These are phyloP conservation scores for Pluvialis apricaria DNA, from an alignment of 2,113 vertebrate genomes.

Conservation along the genomic window DNA sequence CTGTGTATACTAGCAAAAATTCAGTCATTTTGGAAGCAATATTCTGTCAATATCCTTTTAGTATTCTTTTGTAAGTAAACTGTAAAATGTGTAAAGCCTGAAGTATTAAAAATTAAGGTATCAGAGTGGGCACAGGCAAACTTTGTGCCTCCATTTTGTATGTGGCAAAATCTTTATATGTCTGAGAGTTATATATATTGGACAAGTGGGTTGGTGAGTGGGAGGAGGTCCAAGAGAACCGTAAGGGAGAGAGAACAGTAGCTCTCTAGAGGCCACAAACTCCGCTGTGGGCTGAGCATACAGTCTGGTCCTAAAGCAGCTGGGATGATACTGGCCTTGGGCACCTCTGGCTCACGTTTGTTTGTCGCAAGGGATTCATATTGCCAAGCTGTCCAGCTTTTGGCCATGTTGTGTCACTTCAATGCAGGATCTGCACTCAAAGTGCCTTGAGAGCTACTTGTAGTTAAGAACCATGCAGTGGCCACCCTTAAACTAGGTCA, in stretches of 20 bases:
- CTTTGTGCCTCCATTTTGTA: not conserved
- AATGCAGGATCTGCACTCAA: not conserved
- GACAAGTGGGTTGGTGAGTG: not conserved
- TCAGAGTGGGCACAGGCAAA: not conserved
- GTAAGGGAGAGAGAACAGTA: not conserved
- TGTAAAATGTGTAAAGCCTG: not conserved
- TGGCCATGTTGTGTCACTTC: not conserved
- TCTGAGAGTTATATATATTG: not conserved
- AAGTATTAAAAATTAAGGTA: not conserved
- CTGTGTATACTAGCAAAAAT: not conserved
- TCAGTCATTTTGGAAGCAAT: not conserved
- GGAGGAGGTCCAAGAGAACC: not conserved
- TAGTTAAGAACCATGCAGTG: not conserved
- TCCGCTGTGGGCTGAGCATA: not conserved
- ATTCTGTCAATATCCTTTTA: not conserved
- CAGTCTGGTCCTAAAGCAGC: not conserved
- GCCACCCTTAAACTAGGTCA: not conserved
- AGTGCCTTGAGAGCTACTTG: not conserved
- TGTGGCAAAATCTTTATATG: not conserved
- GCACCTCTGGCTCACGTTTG: not conserved
- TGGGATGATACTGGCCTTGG: not conserved
- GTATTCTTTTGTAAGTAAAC: not conserved
- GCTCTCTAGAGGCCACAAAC: not conserved
- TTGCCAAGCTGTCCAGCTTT: not conserved
- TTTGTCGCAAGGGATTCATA: not conserved